Conservation (phyloP, 2,888 invertebrate genomes). For the Volucella zonaria region DNA sequence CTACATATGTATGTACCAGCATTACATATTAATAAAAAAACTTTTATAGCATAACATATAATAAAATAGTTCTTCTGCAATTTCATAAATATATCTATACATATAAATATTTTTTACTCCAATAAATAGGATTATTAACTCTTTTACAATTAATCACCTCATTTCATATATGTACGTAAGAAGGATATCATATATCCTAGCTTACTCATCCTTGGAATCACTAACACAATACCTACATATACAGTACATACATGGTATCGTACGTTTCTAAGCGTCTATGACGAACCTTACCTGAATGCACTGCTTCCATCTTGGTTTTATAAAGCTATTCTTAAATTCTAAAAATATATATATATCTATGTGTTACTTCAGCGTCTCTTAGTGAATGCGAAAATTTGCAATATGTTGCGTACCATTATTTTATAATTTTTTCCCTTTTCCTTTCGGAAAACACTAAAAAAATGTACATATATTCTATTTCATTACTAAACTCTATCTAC, state of each 20-base stretch:
- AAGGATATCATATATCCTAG: conserved; percentile 41
- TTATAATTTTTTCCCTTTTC: not conserved
- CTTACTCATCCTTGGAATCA: conserved; percentile 28
- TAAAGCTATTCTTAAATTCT: conserved; percentile 55
- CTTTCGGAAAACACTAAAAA: not conserved
- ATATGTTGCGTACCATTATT: conserved; percentile 25
- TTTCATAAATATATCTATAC: conserved; percentile 8
- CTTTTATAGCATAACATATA: conserved; percentile 33
- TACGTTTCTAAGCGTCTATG: not conserved
- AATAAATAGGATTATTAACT: conserved; percentile 43
- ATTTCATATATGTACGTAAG: conserved; percentile 17
- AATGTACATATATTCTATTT: not conserved
- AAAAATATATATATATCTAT: conserved; percentile 40
- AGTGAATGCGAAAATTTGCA: conserved; percentile 54
- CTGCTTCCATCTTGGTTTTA: conserved; percentile 2
- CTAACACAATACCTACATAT: not conserved
- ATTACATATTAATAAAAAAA: conserved; percentile 41
- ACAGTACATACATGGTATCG: not conserved
- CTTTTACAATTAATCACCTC: conserved; percentile 32
- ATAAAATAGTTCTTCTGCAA: conserved; percentile 14
- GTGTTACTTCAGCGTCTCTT: conserved; percentile 43
- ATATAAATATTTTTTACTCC: conserved; percentile 20
- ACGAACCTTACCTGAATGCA: conserved; percentile 7
- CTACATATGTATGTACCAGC: conserved; percentile 54
- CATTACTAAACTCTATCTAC: conserved; percentile 26